These are phyloP conservation scores for Ectemnius continuus DNA, from an alignment of 2,888 invertebrate species.

Conservation along the genomic window DNA sequence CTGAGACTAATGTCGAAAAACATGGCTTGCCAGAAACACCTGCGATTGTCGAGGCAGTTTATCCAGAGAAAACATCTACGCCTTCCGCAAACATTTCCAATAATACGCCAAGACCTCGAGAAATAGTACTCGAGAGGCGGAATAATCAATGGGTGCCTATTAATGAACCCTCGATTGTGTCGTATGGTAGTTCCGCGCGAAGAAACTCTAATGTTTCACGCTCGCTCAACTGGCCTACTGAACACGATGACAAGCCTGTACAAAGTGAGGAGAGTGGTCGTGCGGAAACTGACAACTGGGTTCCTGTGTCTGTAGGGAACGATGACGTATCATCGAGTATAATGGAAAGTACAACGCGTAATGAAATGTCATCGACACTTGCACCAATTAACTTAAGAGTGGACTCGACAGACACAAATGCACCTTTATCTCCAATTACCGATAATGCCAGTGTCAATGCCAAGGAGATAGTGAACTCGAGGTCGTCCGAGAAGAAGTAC, in stretches of 20 bases:
- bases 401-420: not conserved
- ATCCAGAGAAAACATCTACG: slow-evolving; percentile 12
- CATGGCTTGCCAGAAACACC: not conserved
- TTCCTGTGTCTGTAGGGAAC: slow-evolving; percentile 55
- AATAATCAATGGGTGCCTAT: slow-evolving; percentile 64
- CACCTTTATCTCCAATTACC: not conserved
- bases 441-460: not conserved
- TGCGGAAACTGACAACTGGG: slow-evolving; percentile 69
- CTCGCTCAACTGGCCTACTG: slow-evolving; percentile 61
- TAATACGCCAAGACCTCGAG: not conserved
- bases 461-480: not conserved
- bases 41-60: slow-evolving; percentile 29
- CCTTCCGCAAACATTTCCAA: not conserved
- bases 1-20: not conserved
- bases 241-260: slow-evolving; percentile 58
- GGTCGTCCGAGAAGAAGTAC: slow-evolving; percentile 62
- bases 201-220: slow-evolving; percentile 43
- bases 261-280: slow-evolving; percentile 42
- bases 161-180: not conserved
- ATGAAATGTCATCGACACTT: not conserved
- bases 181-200: slow-evolving; percentile 1
- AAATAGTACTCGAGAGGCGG: not conserved
- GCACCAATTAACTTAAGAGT: not conserved
- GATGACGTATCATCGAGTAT: not conserved
- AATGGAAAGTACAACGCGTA: not conserved